Evolutionary conservation across 2,888 invertebrate species (phyloP).

Genomic region (Lampropteryx suffumata): DNA sequence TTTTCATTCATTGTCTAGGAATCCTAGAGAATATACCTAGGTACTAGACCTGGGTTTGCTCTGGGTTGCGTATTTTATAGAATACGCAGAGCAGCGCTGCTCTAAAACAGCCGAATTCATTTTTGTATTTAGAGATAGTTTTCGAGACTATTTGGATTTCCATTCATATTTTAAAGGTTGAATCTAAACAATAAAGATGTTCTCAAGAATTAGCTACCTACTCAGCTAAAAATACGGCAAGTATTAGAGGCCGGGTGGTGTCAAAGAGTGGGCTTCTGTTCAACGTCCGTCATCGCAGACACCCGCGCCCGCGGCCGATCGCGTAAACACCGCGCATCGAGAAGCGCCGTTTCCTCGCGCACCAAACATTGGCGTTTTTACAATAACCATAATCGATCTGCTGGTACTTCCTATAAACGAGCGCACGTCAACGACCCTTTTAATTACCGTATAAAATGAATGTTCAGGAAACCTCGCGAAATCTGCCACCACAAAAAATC

Average conservation of each 20-base stretch:
- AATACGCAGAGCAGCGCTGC: no score
- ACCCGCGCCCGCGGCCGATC: slow-evolving; percentile 40
- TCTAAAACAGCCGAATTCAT: no score
- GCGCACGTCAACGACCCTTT: slow-evolving; percentile 21
- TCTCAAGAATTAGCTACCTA: slow-evolving; percentile 34
- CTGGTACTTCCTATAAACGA: slow-evolving; percentile 36
- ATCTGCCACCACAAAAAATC: slow-evolving; percentile 54
- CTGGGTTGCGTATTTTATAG: no score
- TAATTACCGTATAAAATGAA: slow-evolving; percentile 32
- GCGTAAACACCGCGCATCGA: slow-evolving; percentile 63
- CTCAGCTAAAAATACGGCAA: slow-evolving; percentile 57
- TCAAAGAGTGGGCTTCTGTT: slow-evolving; percentile 71
- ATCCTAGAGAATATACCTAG: not conserved
- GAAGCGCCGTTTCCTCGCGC: slow-evolving; percentile 28
- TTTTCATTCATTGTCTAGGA: slow-evolving; percentile 13
- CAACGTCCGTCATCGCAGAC: slow-evolving; percentile 66
- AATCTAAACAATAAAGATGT: slow-evolving; percentile 45
- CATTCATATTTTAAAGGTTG: not conserved
- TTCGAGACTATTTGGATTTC: no score
- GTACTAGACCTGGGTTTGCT: slow-evolving; percentile 4
- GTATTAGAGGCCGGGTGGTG: slow-evolving; percentile 62
- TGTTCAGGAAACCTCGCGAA: slow-evolving; percentile 26
- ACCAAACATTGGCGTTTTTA: slow-evolving; percentile 67
- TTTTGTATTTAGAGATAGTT: no score
- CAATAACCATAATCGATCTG: slow-evolving; percentile 31